Evolutionary conservation across 2,113 vertebrate species (phyloP).

Genomic region (Perccottus glenii): DNA sequence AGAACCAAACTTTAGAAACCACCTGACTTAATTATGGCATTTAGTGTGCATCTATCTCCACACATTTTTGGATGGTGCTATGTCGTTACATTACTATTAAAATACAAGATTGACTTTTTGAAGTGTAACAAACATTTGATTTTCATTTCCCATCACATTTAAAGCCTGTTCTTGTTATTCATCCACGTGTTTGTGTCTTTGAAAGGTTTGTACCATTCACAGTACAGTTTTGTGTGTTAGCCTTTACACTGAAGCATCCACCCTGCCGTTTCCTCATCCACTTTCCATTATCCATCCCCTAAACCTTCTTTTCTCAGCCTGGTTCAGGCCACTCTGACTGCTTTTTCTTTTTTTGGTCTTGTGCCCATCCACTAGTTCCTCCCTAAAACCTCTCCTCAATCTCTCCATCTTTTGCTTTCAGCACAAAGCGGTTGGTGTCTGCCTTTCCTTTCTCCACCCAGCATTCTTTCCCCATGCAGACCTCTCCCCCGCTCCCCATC

Average conservation of each 20-base stretch:
- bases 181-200: too few relatives aligned
- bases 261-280: constrained; percentile 72
- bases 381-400: constrained; percentile 49
- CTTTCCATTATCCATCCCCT: constrained; percentile 58
- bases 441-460: constrained; percentile 87
- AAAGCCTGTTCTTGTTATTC: too few relatives aligned
- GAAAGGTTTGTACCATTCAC: too few relatives aligned
- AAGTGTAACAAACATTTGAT: too few relatives aligned
- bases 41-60: too few relatives aligned
- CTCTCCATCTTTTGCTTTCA: constrained; percentile 78
- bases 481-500: constrained; percentile 69
- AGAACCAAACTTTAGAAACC: too few relatives aligned
- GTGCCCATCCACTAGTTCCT: constrained; percentile 51
- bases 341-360: constrained; percentile 41
- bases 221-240: neutral
- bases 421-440: constrained; percentile 83
- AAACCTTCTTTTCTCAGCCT: constrained; percentile 50
- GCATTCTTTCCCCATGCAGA: constrained; percentile 88
- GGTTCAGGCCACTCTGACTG: constrained; percentile 25
- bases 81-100: too few relatives aligned
- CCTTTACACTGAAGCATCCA: constrained; percentile 27
- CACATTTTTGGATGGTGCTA: too few relatives aligned
- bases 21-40: too few relatives aligned
- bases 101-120: too few relatives aligned
- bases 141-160: too few relatives aligned